phyloP scores from a whole-genome alignment of 1,140 invertebrate species.

The Microplitis demolitor region DNA sequence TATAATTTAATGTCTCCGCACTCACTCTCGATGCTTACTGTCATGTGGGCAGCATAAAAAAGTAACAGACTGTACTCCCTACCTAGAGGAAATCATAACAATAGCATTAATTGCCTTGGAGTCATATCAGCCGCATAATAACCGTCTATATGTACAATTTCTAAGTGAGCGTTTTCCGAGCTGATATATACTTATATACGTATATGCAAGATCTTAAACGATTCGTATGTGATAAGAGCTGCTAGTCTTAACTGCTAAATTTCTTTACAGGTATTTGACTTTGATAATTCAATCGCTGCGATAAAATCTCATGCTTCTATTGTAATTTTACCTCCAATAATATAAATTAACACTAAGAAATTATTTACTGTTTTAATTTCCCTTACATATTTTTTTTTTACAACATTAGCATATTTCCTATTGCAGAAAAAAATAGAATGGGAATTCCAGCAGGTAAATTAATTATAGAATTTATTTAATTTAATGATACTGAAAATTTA shows the following conservation, averaged over 20 bases:
- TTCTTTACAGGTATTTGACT: background rate
- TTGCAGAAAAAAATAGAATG: too few relatives aligned
- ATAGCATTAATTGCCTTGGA: constrained; percentile 57
- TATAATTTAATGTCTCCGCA: constrained; percentile 10
- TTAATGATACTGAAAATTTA: too few relatives aligned
- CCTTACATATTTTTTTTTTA: too few relatives aligned
- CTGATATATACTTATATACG: background rate
- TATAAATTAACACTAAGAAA: too few relatives aligned
- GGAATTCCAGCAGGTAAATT: too few relatives aligned
- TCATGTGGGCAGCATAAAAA: background rate
- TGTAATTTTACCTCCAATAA: too few relatives aligned
- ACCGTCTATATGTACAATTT: constrained; percentile 34
- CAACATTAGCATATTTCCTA: too few relatives aligned
- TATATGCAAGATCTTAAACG: background rate
- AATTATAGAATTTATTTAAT: too few relatives aligned
- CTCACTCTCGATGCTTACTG: constrained; percentile 41
- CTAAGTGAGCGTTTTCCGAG: constrained; percentile 10
- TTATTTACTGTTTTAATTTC: too few relatives aligned
- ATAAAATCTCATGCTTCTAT: too few relatives aligned
- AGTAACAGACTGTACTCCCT: constrained; percentile 25
- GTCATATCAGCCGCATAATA: constrained; percentile 54
- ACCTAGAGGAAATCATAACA: constrained; percentile 52
- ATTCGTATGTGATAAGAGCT: background rate
- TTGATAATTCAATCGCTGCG: background rate
- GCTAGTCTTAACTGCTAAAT: background rate